These are phyloP conservation scores for Euwallacea fornicatus DNA, from an alignment of 1,140 invertebrate genomes.

Conservation along the genomic window DNA sequence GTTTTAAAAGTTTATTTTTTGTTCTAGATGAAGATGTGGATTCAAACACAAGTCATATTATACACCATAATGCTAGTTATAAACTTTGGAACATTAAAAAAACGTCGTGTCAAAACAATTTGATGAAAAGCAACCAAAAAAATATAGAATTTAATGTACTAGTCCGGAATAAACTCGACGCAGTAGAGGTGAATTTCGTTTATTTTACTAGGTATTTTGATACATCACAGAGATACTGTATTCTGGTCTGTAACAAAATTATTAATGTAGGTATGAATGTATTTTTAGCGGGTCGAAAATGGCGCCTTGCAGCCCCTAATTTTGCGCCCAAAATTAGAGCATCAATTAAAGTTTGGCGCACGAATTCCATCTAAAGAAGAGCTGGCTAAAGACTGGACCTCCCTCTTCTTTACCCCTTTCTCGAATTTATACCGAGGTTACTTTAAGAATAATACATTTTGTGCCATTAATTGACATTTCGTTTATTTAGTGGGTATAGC, in stretches of 20 bases:
- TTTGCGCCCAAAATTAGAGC: slow-evolving; percentile 56
- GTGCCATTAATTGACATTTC: neutral
- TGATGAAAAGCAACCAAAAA: slow-evolving; percentile 52
- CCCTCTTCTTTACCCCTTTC: slow-evolving; percentile 54
- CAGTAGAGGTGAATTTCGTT: slow-evolving; percentile 49
- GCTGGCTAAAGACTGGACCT: slow-evolving; percentile 54
- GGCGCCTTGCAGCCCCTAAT: slow-evolving; percentile 45
- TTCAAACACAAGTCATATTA: neutral
- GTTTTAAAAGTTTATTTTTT: too few species aligned
- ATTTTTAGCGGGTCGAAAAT: slow-evolving; percentile 30
- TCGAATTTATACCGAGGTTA: slow-evolving; percentile 55
- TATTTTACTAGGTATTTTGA: neutral
- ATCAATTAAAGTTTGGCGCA: slow-evolving; percentile 55
- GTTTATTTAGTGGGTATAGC: slow-evolving; percentile 52
- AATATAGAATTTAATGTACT: slow-evolving; percentile 53
- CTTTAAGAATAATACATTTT: neutral
- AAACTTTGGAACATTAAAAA: slow-evolving; percentile 54
- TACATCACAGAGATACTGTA: neutral
- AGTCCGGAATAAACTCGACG: slow-evolving; percentile 55
- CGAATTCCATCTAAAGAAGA: slow-evolving; percentile 54
- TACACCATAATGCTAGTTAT: slow-evolving; percentile 48
- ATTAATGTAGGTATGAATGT: neutral
- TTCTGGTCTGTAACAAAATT: neutral
- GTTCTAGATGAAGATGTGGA: too few species aligned
- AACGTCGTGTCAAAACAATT: slow-evolving; percentile 44